Conservation (phyloP, 2,888 invertebrate genomes). For the Bembecia ichneumoniformis region DNA sequence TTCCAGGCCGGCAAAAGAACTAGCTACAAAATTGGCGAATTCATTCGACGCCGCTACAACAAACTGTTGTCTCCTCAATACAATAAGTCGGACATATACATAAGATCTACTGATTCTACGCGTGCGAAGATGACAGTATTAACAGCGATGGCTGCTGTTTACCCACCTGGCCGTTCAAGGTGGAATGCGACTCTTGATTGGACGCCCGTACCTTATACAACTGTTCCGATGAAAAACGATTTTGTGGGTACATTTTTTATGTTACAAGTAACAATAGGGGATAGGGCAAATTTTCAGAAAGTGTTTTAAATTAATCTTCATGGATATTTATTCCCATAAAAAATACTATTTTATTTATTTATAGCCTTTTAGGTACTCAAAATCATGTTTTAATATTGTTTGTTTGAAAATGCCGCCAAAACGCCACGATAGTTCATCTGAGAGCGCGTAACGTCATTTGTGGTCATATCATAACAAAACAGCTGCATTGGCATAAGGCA, state of each 20-base stretch:
- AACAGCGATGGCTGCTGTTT: slow-evolving; percentile 1
- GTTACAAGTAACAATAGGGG: neutral
- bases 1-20: slow-evolving; percentile 23
- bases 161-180: neutral
- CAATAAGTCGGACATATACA: slow-evolving; percentile 23
- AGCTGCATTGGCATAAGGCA: too few relatives aligned
- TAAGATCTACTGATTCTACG: slow-evolving; percentile 1
- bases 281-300: too few relatives aligned
- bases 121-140: slow-evolving; percentile 4
- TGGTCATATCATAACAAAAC: too few relatives aligned
- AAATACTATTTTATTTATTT: too few relatives aligned
- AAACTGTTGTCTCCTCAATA: slow-evolving; percentile 23
- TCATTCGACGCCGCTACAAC: slow-evolving; percentile 24
- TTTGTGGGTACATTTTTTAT: slow-evolving; percentile 2
- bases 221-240: neutral
- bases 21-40: slow-evolving; percentile 23
- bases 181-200: slow-evolving; percentile 3
- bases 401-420: too few relatives aligned
- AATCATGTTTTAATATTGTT: too few relatives aligned
- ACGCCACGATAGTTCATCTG: too few relatives aligned
- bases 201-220: slow-evolving; percentile 4
- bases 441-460: too few relatives aligned
- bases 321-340: too few relatives aligned
- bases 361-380: too few relatives aligned
- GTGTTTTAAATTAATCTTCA: too few relatives aligned